Conservation (phyloP, 92 coral and sea anemone genomes). For the Pocillopora meandrina region DNA sequence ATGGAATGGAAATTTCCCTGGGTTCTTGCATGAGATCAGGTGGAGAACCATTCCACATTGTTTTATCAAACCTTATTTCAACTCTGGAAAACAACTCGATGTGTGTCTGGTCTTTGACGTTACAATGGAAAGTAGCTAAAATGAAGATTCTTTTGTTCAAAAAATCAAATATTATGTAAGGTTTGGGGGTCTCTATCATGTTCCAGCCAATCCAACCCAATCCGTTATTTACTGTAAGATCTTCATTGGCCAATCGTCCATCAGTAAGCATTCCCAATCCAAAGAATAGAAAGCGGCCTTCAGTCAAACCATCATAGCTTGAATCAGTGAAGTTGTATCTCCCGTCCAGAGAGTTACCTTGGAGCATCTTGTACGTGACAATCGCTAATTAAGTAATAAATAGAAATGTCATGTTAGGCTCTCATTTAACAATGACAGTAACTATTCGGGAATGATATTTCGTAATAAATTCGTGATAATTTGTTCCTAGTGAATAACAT, state of each 20-base stretch:
- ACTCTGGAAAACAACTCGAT: slow-evolving; percentile 69
- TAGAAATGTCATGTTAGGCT: not conserved
- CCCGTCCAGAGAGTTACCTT: slow-evolving; percentile 70
- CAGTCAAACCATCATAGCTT: slow-evolving; percentile 64
- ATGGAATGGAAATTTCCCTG: slow-evolving; percentile 37
- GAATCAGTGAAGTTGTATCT: slow-evolving; percentile 60
- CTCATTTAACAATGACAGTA: not conserved
- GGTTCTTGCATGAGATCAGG: slow-evolving; percentile 26
- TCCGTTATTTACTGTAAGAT: slow-evolving; percentile 36
- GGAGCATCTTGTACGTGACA: slow-evolving; percentile 66
- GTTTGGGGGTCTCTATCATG: slow-evolving; percentile 34
- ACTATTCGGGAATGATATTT: too few relatives aligned
- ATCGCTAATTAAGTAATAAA: slow-evolving; percentile 54
- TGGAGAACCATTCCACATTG: slow-evolving; percentile 9
- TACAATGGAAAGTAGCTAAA: slow-evolving; percentile 65
- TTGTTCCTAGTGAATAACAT: too few relatives aligned
- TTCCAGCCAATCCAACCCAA: slow-evolving; percentile 86
- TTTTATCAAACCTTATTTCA: slow-evolving; percentile 46
- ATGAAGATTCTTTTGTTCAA: slow-evolving; percentile 52
- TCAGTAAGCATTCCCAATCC: slow-evolving; percentile 80
- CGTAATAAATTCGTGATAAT: too few relatives aligned
- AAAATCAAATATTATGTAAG: slow-evolving; percentile 63
- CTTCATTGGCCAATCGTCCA: slow-evolving; percentile 45
- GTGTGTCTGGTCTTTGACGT: slow-evolving; percentile 53
- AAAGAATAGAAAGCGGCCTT: slow-evolving; percentile 34